Evolutionary conservation across 2,888 invertebrate genomes (phyloP).

Genomic region (Ctenicera cuprea): DNA sequence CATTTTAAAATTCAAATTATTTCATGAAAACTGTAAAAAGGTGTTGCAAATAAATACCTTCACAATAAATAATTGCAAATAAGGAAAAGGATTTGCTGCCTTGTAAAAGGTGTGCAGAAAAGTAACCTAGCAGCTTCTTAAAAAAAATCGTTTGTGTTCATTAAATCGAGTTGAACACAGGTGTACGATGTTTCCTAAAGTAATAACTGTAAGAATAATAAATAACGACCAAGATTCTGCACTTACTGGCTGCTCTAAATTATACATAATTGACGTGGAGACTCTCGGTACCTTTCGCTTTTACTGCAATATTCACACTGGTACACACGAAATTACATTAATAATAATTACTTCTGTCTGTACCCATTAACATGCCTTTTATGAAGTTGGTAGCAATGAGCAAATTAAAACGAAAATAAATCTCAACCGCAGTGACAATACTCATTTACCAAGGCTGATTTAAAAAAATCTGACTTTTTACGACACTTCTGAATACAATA

Average conservation of each 20-base stretch:
- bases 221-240: conserved; percentile 51
- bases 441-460: background rate
- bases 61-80: background rate
- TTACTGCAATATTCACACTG: conserved; percentile 36
- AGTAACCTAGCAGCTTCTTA: conserved; percentile 4
- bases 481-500: no score
- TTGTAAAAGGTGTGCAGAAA: background rate
- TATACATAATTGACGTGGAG: conserved; percentile 54
- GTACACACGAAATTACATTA: conserved; percentile 38
- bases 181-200: conserved; percentile 44
- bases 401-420: conserved; percentile 16
- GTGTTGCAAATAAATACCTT: no score
- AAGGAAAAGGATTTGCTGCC: no score
- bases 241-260: conserved; percentile 50
- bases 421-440: background rate
- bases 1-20: no score
- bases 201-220: conserved; percentile 50
- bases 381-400: conserved; percentile 26
- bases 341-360: conserved; percentile 37
- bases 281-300: conserved; percentile 52
- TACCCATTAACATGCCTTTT: conserved; percentile 22
- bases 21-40: no score
- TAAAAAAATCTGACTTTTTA: background rate
- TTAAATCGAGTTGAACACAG: conserved; percentile 36
- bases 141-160: conserved; percentile 23